These are phyloP conservation scores for Australoheros facetus DNA, from an alignment of 2,797 vertebrate genomes.

Conservation along the genomic window DNA sequence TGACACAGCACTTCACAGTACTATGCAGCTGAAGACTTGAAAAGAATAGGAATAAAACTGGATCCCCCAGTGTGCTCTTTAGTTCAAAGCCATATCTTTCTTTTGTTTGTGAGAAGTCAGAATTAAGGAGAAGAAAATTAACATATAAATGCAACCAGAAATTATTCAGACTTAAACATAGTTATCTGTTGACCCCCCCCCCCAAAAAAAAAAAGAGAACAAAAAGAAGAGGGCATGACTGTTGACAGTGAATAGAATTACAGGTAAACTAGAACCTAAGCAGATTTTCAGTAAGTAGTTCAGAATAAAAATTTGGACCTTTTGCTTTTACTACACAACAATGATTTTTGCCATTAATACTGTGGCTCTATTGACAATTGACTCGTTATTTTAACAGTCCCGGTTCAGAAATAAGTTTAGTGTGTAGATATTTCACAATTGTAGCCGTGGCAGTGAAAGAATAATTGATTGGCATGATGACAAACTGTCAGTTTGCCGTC, in stretches of 20 bases:
- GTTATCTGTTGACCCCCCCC: conserved; percentile 56
- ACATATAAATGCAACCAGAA: conserved; percentile 77
- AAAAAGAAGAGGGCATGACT: conserved; percentile 35
- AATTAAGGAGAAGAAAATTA: conserved; percentile 68
- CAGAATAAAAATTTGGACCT: background rate
- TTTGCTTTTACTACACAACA: background rate
- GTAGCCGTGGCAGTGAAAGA: conserved; percentile 13
- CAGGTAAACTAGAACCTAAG: background rate
- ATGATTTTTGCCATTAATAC: background rate
- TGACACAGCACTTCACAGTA: conserved; percentile 64
- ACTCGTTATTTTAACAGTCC: conserved; percentile 1
- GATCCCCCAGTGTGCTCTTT: conserved; percentile 42
- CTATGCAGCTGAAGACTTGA: conserved; percentile 62
- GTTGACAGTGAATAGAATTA: conserved; percentile 36
- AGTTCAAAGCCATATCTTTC: conserved; percentile 59
- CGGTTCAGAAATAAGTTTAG: conserved; percentile 32
- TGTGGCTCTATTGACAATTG: background rate
- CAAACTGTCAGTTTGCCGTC: conserved; percentile 27
- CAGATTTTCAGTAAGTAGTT: conserved; percentile 10
- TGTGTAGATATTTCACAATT: conserved; percentile 39
- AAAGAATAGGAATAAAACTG: conserved; percentile 60
- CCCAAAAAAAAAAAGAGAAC: conserved; percentile 24
- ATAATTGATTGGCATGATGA: conserved; percentile 32
- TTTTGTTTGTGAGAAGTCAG: conserved; percentile 65
- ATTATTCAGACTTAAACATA: conserved; percentile 66